phyloP scores from a whole-genome alignment of 2,888 invertebrate species.

The Listrodromus nycthemerus region DNA sequence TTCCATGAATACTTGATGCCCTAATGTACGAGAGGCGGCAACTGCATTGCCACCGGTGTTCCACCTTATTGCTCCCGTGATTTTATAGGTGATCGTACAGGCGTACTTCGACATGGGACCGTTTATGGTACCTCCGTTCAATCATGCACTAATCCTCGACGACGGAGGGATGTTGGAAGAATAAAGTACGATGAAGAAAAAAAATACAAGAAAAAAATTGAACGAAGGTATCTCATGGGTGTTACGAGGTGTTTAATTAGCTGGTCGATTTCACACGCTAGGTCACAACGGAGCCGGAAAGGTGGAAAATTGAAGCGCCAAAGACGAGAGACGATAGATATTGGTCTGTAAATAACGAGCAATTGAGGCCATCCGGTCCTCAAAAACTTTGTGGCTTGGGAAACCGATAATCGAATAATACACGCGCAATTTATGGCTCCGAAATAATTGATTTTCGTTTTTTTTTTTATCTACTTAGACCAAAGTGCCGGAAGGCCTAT shows the following conservation, averaged over 20 bases:
- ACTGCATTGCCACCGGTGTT: slow-evolving; percentile 20
- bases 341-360: slow-evolving; percentile 36
- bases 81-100: slow-evolving; percentile 50
- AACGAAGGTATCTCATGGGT: background rate
- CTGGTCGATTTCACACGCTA: slow-evolving; percentile 21
- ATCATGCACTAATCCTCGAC: slow-evolving; percentile 29
- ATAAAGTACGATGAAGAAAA: background rate
- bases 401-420: slow-evolving; percentile 56
- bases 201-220: background rate
- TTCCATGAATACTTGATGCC: slow-evolving; percentile 66
- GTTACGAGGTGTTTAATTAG: slow-evolving; percentile 1
- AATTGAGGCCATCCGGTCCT: slow-evolving; percentile 51
- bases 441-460: slow-evolving; percentile 22
- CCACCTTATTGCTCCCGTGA: slow-evolving; percentile 43
- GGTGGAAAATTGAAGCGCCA: background rate
- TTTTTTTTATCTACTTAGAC: background rate
- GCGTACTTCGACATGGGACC: background rate
- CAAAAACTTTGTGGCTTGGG: slow-evolving; percentile 42
- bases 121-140: slow-evolving; percentile 7
- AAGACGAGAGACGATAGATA: background rate
- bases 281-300: background rate
- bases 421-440: slow-evolving; percentile 32
- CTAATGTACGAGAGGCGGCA: slow-evolving; percentile 51
- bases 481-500: slow-evolving; percentile 27
- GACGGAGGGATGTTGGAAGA: background rate